Conservation (phyloP, 2,888 invertebrate species). For the Perdita meconis region DNA sequence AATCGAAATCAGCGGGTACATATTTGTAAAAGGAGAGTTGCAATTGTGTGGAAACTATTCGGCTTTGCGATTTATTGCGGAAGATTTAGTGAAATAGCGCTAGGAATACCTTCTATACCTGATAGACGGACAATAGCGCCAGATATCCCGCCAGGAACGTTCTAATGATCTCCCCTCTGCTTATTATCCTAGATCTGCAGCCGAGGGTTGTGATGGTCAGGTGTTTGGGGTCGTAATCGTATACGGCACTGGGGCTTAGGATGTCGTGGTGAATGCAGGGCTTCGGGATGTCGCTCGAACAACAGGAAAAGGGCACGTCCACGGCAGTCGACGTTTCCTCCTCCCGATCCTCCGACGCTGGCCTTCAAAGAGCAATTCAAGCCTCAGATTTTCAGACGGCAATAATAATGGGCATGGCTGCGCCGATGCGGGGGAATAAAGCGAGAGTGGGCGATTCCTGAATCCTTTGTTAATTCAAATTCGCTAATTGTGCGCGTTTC, state of each 20-base stretch:
- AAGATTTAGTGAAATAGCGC: neutral
- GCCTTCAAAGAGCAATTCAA: conserved; percentile 16
- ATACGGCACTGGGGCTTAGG: conserved; percentile 85
- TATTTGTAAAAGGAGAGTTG: neutral
- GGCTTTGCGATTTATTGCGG: neutral
- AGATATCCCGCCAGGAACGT: conserved; percentile 56
- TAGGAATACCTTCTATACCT: conserved; percentile 50
- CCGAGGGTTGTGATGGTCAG: conserved; percentile 61
- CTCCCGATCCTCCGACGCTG: conserved; percentile 47
- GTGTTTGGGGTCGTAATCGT: conserved; percentile 85
- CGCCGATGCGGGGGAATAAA: neutral
- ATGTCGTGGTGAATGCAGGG: conserved; percentile 87
- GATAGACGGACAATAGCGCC: conserved; percentile 60
- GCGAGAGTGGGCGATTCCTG: neutral
- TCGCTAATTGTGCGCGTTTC: no score
- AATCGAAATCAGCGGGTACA: neutral
- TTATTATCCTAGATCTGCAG: conserved; percentile 57
- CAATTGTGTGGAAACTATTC: no score
- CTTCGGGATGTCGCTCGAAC: conserved; percentile 85
- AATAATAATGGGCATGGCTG: neutral
- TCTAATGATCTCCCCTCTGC: conserved; percentile 32
- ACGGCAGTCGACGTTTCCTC: conserved; percentile 73
- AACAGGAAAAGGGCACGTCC: conserved; percentile 88
- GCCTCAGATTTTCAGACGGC: neutral
- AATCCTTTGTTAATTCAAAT: neutral